These are phyloP conservation scores for Vipera ursinii DNA, from an alignment of 2,797 vertebrate genomes.

Conservation along the genomic window DNA sequence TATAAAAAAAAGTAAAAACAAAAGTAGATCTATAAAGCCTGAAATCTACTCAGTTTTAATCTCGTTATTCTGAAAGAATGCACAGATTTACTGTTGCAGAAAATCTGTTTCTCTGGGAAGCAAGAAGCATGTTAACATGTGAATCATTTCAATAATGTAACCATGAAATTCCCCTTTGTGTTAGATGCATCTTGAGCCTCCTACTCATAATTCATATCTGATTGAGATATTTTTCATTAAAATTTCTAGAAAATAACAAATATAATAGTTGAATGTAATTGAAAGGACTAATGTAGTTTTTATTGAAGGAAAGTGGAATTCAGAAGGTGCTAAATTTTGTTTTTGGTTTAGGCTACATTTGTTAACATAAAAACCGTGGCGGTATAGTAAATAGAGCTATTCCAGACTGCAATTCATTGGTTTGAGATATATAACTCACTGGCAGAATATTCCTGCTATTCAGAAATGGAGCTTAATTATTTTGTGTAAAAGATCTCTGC, in stretches of 20 bases:
- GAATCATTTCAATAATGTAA: neutral
- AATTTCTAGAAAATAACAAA: neutral
- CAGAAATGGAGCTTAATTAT: constrained; percentile 60
- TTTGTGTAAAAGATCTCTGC: constrained; percentile 62
- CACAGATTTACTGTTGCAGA: neutral
- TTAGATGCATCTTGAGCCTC: neutral
- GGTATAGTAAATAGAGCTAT: constrained; percentile 52
- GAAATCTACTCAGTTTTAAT: neutral
- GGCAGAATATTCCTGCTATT: constrained; percentile 25
- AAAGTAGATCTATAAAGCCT: neutral
- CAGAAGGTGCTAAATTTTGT: constrained; percentile 14
- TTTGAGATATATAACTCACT: constrained; percentile 7
- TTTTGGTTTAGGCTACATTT: constrained; percentile 48
- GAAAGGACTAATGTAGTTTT: constrained; percentile 3
- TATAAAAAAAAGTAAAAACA: neutral
- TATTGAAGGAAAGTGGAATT: constrained; percentile 17
- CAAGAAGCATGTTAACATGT: neutral
- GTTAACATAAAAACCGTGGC: constrained; percentile 31
- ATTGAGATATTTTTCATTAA: neutral
- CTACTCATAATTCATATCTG: neutral
- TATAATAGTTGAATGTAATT: neutral
- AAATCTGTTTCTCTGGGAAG: neutral
- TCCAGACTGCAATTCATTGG: constrained; percentile 46
- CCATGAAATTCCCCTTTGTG: neutral
- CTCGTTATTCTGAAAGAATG: too few species aligned